These are phyloP conservation scores for Trigoniulus corallinus DNA, from an alignment of 1,140 invertebrate genomes.

Conservation along the genomic window DNA sequence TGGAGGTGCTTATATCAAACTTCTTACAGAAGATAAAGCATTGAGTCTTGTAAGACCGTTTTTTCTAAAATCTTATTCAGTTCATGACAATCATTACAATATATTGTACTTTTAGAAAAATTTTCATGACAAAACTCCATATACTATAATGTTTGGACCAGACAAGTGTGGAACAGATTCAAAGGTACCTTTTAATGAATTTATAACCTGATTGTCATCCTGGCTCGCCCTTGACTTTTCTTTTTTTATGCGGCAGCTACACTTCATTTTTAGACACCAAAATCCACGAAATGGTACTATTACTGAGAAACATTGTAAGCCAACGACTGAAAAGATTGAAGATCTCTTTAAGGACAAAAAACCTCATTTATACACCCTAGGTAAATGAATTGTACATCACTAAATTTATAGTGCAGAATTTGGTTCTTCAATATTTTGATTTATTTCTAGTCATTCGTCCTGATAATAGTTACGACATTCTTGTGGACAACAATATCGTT, in stretches of 20 bases:
- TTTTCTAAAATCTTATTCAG: not conserved
- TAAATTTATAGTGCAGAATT: not conserved
- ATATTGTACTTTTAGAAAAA: slow-evolving; percentile 31
- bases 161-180: slow-evolving; percentile 96
- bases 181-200: slow-evolving; percentile 38
- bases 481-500: slow-evolving; percentile 48
- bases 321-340: slow-evolving; percentile 65
- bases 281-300: slow-evolving; percentile 81
- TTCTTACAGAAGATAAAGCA: slow-evolving; percentile 43
- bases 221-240: too few species aligned
- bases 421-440: not conserved
- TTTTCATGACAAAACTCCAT: slow-evolving; percentile 91
- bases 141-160: slow-evolving; percentile 98
- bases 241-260: too few species aligned
- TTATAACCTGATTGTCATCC: too few species aligned
- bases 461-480: slow-evolving; percentile 58
- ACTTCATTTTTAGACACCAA: slow-evolving; percentile 93
- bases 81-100: slow-evolving; percentile 1
- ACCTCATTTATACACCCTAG: slow-evolving; percentile 83
- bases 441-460: slow-evolving; percentile 47
- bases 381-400: slow-evolving; percentile 15
- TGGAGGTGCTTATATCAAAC: slow-evolving; percentile 93
- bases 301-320: slow-evolving; percentile 83
- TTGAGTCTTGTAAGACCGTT: slow-evolving; percentile 39
- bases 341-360: slow-evolving; percentile 86